phyloP scores from a whole-genome alignment of 1,140 invertebrate species.

The Diploscapter pachys region DNA sequence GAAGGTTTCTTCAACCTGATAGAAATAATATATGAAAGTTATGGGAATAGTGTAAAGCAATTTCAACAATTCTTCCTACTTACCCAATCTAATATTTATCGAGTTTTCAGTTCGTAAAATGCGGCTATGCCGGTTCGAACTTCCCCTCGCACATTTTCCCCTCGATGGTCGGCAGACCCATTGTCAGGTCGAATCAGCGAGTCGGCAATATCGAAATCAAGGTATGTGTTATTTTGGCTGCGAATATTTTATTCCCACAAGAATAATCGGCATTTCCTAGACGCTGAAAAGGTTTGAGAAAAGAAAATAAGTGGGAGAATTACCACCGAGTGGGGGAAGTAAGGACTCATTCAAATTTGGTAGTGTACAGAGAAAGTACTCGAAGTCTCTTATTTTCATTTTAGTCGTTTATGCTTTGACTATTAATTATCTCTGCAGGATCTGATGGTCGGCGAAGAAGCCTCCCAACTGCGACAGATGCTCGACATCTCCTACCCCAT shows the following conservation, averaged over 20 bases:
- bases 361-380: too few relatives aligned
- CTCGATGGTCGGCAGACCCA: slow-evolving; percentile 94
- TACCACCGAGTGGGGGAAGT: too few relatives aligned
- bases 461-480: slow-evolving; percentile 89
- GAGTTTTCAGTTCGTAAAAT: slow-evolving; percentile 87
- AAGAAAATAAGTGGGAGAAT: too few relatives aligned
- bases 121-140: slow-evolving; percentile 97
- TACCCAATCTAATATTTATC: slow-evolving; percentile 9
- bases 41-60: background rate
- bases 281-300: too few relatives aligned
- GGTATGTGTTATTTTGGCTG: slow-evolving; percentile 64
- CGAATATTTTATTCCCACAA: slow-evolving; percentile 2
- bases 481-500: slow-evolving; percentile 98
- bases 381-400: slow-evolving; percentile 14
- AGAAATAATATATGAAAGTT: background rate
- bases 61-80: slow-evolving; percentile 2
- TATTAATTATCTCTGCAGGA: slow-evolving; percentile 71
- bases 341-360: too few relatives aligned
- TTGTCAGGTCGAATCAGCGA: slow-evolving; percentile 92
- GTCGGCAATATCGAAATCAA: slow-evolving; percentile 98
- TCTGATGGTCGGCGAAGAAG: slow-evolving; percentile 98
- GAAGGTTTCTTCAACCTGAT: background rate
- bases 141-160: slow-evolving; percentile 98
- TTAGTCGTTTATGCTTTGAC: slow-evolving; percentile 32
- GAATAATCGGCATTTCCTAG: background rate